Evolutionary conservation across 2,888 invertebrate species (phyloP).

Genomic region (Liopterus haemorrhoidalis): DNA sequence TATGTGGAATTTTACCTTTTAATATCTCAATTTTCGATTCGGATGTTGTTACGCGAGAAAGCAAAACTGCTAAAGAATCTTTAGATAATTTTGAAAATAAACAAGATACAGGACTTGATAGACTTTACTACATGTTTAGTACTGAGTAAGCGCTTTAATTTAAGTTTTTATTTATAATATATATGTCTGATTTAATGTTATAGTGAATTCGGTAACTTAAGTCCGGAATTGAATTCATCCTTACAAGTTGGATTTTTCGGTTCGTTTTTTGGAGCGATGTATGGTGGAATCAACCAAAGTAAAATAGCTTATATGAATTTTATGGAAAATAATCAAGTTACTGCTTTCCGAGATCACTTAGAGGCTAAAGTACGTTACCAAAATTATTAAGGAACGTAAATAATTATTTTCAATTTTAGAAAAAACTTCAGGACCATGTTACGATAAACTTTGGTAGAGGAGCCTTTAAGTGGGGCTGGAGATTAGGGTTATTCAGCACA

Average conservation of each 20-base stretch:
- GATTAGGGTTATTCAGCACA: conserved; percentile 60
- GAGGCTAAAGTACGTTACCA: conserved; percentile 58
- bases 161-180: too few species aligned
- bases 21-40: not conserved
- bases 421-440: conserved; percentile 64
- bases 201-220: conserved; percentile 61
- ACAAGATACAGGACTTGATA: conserved; percentile 11
- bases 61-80: conserved; percentile 4
- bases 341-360: conserved; percentile 57
- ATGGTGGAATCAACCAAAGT: conserved; percentile 60
- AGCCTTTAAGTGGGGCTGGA: conserved; percentile 64
- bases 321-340: conserved; percentile 68
- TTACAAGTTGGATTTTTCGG: conserved; percentile 56
- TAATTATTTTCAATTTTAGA: conserved; percentile 46
- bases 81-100: not conserved
- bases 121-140: conserved; percentile 14
- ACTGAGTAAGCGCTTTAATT: conserved; percentile 11
- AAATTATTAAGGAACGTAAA: conserved; percentile 11
- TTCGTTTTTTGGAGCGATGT: conserved; percentile 55
- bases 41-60: conserved; percentile 10
- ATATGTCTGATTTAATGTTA: conserved; percentile 36
- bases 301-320: conserved; percentile 58
- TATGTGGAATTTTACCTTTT: conserved; percentile 16
- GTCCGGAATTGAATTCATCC: conserved; percentile 57
- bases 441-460: conserved; percentile 65